phyloP scores from a whole-genome alignment of 2,113 vertebrate genomes.

The Labrus mixtus region DNA sequence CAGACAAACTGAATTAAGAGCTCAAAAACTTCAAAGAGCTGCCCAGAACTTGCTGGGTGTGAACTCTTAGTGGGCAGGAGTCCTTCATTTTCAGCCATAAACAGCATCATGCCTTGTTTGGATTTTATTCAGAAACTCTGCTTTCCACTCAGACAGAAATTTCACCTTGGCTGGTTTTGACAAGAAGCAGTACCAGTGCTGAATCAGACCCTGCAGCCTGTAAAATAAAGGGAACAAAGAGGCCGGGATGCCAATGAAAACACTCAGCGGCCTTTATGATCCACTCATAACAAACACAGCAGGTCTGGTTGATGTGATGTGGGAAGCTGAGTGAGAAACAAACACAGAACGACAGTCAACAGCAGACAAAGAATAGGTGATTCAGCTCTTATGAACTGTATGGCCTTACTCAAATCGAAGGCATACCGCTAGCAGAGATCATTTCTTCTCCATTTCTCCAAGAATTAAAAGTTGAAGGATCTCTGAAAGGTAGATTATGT shows the following conservation, averaged over 20 bases:
- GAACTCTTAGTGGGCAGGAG: constrained; percentile 1
- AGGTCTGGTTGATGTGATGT: constrained; percentile 16
- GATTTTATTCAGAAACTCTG: constrained; percentile 52
- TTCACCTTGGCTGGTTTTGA: constrained; percentile 49
- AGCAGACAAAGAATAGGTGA: neutral
- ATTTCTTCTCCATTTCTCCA: neutral
- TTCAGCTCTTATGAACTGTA: constrained; percentile 22
- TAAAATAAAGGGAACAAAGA: constrained; percentile 52
- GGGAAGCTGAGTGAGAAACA: constrained; percentile 5
- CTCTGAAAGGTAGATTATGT: too few relatives aligned
- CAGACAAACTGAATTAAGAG: neutral
- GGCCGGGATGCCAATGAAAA: constrained; percentile 47
- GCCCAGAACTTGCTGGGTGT: neutral
- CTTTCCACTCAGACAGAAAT: constrained; percentile 29
- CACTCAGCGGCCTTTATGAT: constrained; percentile 38
- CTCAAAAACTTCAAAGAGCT: neutral
- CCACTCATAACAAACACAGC: constrained; percentile 27
- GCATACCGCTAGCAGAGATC: neutral
- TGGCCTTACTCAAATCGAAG: neutral
- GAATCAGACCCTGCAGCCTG: constrained; percentile 45
- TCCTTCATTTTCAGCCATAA: constrained; percentile 28
- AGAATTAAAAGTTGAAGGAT: too few relatives aligned
- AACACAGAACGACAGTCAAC: constrained; percentile 1
- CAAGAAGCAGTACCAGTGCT: constrained; percentile 20
- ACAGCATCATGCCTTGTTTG: constrained; percentile 35